Conservation (phyloP, 2,797 vertebrate species). For the Podargus strigoides region DNA sequence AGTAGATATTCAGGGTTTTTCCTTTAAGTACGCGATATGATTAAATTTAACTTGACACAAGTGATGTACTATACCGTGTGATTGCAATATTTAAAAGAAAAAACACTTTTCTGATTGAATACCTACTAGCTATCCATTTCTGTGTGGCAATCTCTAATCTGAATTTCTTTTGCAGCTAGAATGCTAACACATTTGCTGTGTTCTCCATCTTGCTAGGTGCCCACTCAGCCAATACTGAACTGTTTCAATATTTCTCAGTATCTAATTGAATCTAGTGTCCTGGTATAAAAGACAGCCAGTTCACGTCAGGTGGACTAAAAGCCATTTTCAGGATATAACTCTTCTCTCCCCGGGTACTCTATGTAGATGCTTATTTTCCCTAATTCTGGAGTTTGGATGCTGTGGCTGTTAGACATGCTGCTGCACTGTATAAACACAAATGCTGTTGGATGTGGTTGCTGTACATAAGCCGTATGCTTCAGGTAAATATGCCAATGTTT, state of each 20-base stretch:
- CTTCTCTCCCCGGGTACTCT: slow-evolving; percentile 10
- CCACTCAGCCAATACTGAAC: neutral
- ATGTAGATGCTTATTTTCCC: neutral
- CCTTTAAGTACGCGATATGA: slow-evolving; percentile 19
- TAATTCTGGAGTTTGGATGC: neutral
- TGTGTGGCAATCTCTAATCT: slow-evolving; percentile 11
- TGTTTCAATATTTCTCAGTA: slow-evolving; percentile 23
- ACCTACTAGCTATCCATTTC: slow-evolving; percentile 22
- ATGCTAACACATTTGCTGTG: neutral
- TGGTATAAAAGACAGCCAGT: neutral
- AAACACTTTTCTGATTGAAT: slow-evolving; percentile 49
- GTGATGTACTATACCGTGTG: slow-evolving; percentile 10
- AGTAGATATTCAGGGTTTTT: neutral
- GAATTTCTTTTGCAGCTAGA: slow-evolving; percentile 23
- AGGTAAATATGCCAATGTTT: neutral
- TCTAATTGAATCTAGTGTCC: slow-evolving; percentile 56
- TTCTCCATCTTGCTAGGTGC: neutral
- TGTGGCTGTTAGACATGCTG: neutral
- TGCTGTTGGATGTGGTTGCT: neutral
- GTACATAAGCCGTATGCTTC: neutral
- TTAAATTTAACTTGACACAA: slow-evolving; percentile 58
- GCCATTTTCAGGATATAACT: slow-evolving; percentile 40
- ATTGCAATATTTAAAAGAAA: slow-evolving; percentile 48
- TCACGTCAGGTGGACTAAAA: slow-evolving; percentile 48
- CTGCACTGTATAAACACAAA: neutral